Evolutionary conservation across 2,888 invertebrate genomes (phyloP), one percentile per base, ranked within the genome.

Genomic region (Xestobium rufovillosum): DNA sequence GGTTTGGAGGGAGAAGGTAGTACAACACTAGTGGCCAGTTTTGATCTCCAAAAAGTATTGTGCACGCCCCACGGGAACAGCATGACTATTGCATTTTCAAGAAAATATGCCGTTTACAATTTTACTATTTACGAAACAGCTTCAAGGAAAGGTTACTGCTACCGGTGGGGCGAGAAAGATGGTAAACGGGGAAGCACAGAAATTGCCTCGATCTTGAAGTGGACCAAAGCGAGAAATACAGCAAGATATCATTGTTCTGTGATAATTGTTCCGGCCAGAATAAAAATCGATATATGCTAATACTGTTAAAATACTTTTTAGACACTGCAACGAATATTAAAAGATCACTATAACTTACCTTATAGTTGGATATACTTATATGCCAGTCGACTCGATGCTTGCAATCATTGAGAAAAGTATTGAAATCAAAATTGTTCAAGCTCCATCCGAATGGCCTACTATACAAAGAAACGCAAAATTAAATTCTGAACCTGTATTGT

Each of bases 341-440:
- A 33, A 31, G 11, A 49, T 56, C 15, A 50, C 48, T 41, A 44
- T 59, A 3, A 55, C 52, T 31, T 57, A 44, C 33, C 38, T 59
- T 13, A 35, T 57, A n/a, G 44, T 52, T 2, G 56, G 56, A 4
- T 56, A 58, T 17, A 52, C 53, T 14, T 51, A 53, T 27, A 57
- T 57, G 57, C 52, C 55, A 4, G 54, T 55, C 2, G 53, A 54
- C 37, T 39, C 32, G 11, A 41, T 49, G 38, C 48, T 49, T 36
- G 44, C 49, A 28, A 40, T 45, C 10, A 53, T 53, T 12, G 51
- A 54, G 31, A 34, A 45, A 23, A 38, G 37, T 38, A 45, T 46
- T 8, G 38, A 27, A 33, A 51, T 45, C 34, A 35, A 44, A 16
- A 50, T 42, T 31, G 42, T 52, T 15, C 49, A 48, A 47, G 45